Base-by-base conservation (phyloP, 2,113 vertebrate species). In the Peucedramus taeniatus region DNA sequence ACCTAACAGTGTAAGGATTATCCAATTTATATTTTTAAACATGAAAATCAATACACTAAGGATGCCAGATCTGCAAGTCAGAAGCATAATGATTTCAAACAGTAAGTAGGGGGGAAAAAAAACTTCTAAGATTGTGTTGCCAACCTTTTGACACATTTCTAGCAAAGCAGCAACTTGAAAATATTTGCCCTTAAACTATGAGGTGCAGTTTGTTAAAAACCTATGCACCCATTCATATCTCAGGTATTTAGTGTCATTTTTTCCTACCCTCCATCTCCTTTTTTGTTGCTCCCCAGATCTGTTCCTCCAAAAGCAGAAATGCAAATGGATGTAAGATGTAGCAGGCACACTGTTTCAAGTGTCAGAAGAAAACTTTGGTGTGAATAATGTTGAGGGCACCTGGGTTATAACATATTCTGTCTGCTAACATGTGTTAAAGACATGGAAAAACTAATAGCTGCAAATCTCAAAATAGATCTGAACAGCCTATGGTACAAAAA, bases 281-380 rank as follows among this genome's bases (percentile, higher is more conserved):
- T 74, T 64, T 53, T 66, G 30, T 39, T 72, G 56, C 33, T 92
- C 60, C 60, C 79, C 65, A 42, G 20, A 37, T 78, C 50, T 96
- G 83, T 95, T 85, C 50, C 76, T 94, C 92, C 76, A 49, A 70
- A 77, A 92, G 89, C 92, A 97, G 87, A 95, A 96, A 87, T 39
- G 7, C 28, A 66, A 95, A 89, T 35, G 37, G 17, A 86, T 87
- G 39, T 33, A 82, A 92, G 63, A 61, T 18, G 3, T 42, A 88
- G 47, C 60, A 92, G 74, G 64, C 8, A 26, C 59, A 45, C 9
- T 18, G 39, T 85, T 95, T 90, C 53, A 78, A 93, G 85, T 7
- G 30, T 39, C 74, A 83, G 59, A 53, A 93, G 70, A 93, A 95
- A 96, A 76, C 33, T 84, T 91, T 39, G 20, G 39, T 56, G 57